Evolutionary conservation across 2,113 vertebrate species (phyloP).

Genomic region (Bucco capensis): DNA sequence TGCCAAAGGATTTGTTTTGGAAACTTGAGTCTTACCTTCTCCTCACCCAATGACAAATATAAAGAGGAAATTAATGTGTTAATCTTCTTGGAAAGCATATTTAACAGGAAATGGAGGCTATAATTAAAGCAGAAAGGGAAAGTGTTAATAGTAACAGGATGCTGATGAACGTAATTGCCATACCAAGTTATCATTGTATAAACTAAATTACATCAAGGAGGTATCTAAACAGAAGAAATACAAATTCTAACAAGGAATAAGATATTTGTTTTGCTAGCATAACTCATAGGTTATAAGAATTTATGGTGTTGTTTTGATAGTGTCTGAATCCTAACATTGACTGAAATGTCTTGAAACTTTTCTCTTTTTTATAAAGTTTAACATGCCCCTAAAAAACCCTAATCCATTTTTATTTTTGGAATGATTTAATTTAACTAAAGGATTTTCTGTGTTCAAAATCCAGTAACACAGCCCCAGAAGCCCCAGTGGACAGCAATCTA

Average conservation of each 20-base stretch:
- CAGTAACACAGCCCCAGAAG: not conserved
- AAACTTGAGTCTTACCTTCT: not conserved
- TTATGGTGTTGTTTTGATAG: not conserved
- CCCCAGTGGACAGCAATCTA: not conserved
- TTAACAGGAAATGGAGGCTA: not conserved
- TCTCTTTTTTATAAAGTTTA: not conserved
- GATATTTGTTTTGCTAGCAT: not conserved
- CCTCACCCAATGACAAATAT: not conserved
- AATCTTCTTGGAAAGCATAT: not conserved
- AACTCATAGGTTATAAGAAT: not conserved
- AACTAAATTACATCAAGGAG: not conserved
- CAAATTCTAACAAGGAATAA: not conserved
- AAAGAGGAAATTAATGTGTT: not conserved
- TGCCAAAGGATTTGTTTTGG: not conserved
- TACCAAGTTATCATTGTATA: not conserved
- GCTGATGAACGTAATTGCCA: not conserved
- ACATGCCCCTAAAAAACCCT: rapidly evolving
- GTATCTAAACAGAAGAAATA: not conserved
- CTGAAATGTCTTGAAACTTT: not conserved
- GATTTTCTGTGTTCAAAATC: not conserved
- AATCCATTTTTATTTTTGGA: not conserved
- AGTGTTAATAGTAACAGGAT: not conserved
- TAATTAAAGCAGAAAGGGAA: not conserved
- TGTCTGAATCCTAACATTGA: not conserved
- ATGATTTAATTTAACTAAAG: not conserved